Evolutionary conservation across 2,797 vertebrate species (phyloP), one percentile per base, ranked within the genome.

Genomic region (Philypnodon macrostomus): DNA sequence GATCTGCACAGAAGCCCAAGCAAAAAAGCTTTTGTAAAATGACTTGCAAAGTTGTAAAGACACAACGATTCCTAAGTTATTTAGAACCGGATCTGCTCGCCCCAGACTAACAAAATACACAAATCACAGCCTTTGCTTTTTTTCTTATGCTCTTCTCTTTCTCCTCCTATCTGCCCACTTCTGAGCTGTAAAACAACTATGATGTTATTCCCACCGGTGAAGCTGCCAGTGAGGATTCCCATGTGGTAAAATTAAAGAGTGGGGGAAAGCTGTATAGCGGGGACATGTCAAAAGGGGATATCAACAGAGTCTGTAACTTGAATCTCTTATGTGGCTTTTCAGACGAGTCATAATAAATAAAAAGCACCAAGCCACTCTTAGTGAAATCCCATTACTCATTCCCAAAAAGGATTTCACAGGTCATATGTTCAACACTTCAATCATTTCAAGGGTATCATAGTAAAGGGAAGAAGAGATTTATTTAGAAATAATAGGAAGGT

Each of bases 131-230:
- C 46, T 67, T 31, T 15, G 49, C 34, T 45, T 58, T 69, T 35
- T 51, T 72, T 32, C 47, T 42, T 38, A 40, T 34, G 32, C 46
- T 47, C 62, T 50, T 27, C 13, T 48, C 31, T 32, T 41, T 12
- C 50, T 53, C 27, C 36, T 30, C 41, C 37, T 53, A 45, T 71
- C 69, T 35, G 40, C 54, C 63, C 58, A 5, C 3, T 53, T 58
- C 42, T 47, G 41, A 23, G 63, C 60, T 73, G 69, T 76, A 76
- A 74, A 83, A 77, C 61, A 59, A 75, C 65, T 30, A 45, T 47
- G 73, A 79, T 79, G 81, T 81, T 69, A 71, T 84, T 77, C 78
- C 69, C 73, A 24, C 47, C 66, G 58, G 65, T 31, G 15, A 71
- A 63, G 47, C 69, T 72, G 24, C 47, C 66, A 57, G 65, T 31